Base-by-base conservation (phyloP, 2,797 vertebrate genomes). In the Silurus lanzhouensis region DNA sequence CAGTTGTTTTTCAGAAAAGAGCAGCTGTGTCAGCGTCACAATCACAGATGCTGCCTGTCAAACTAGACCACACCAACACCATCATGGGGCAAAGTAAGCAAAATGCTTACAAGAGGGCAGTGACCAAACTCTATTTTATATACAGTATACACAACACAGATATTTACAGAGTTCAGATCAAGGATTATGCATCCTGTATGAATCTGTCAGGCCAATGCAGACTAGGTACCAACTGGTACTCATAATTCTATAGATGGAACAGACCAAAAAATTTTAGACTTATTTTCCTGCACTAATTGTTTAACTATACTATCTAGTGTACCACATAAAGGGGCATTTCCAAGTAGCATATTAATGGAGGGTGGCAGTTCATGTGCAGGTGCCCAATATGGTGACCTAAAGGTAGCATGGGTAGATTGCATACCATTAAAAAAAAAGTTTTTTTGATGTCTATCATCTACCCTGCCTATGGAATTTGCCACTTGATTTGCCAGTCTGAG, bases 11-110 rank as follows among this genome's bases (percentile, higher is more conserved):
- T 80, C 3, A 9, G 46, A 66, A 66, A 17, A 67, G 63, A 81
- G 46, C 64, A 81, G 63, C 61, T 81, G 64, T 1, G 15, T 48
- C 67, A 81, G n/a, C 17, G 10, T 81, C 79, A 55, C 46, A 20
- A 55, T 31, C 61, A 9, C 79, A 81, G 64, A 81, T 81, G 79
- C n/a, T 25, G n/a, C 79, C 46, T 81, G 48, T 27, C 79, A 81
- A 81, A 81, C 46, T 67, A 44, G 64, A 67, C 79, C 17, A 67
- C 17, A 20, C 10, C 52, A 52, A 48, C 25, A 27, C 17, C 3
- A n/a, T 67, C 14, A 66, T 27, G 25, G 19, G 0, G 7, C 52
- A 67, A 67, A 52, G 66, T 55, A 0, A 81, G 63, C 79, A 67
- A 52, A n/a, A 67, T 27, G 63, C 25, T 17, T 81, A n/a, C n/a